These are phyloP conservation scores for Onychostoma macrolepis DNA, from an alignment of 2,113 vertebrate species.

Conservation along the genomic window DNA sequence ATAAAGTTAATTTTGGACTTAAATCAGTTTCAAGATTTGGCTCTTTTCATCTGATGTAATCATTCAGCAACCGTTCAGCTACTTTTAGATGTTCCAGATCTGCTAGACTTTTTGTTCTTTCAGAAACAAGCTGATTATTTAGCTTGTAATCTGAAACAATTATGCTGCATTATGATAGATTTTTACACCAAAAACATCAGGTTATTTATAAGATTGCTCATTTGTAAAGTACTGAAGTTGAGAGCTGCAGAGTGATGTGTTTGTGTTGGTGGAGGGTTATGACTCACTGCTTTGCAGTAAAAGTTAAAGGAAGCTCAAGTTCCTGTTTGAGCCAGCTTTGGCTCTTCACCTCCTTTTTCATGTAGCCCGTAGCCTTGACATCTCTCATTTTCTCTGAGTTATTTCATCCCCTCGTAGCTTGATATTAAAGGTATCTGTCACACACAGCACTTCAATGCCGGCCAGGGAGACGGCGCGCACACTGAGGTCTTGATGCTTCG, in stretches of 20 bases:
- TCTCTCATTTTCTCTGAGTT: constrained; percentile 40
- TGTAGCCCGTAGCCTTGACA: constrained; percentile 56
- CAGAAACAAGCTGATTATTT: background rate
- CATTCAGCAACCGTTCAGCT: constrained; percentile 66
- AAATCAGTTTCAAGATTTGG: constrained; percentile 55
- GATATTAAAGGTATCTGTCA: constrained; percentile 51
- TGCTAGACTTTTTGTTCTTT: background rate
- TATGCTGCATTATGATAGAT: background rate
- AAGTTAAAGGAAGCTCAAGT: constrained; percentile 58
- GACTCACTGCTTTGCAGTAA: constrained; percentile 57
- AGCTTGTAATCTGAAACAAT: background rate
- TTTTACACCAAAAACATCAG: background rate
- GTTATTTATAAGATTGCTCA: background rate
- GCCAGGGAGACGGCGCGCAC: background rate
- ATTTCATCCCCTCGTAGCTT: constrained; percentile 45
- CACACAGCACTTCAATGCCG: background rate
- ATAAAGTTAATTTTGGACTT: background rate
- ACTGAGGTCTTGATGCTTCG: constrained; percentile 8
- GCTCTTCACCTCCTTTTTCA: constrained; percentile 53
- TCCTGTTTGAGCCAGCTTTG: constrained; percentile 57
- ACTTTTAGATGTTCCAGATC: background rate
- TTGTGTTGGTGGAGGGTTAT: constrained; percentile 41
- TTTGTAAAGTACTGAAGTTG: constrained; percentile 15
- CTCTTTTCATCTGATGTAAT: constrained; percentile 72
- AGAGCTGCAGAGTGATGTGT: background rate